A percentile compares a stretch with the other conserved stretches of the same genome.
phyloP scores from a whole-genome alignment of 2,113 vertebrate species.

The Bothrops jararaca region DNA sequence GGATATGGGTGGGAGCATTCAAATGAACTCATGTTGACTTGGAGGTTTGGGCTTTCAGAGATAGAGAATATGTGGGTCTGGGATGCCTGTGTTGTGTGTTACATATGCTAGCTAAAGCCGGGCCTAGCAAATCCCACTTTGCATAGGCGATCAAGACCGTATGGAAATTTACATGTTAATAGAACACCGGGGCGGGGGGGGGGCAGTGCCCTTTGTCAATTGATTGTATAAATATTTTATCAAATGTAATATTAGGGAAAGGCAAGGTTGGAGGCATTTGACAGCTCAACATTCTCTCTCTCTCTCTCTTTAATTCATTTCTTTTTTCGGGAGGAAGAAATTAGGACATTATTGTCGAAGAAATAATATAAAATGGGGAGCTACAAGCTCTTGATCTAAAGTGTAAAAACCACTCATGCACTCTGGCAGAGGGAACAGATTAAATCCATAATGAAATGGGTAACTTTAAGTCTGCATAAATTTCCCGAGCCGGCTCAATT shows the following conservation, averaged over 20 bases:
- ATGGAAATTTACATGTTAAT: constrained; percentile 80
- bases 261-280: constrained; percentile 67
- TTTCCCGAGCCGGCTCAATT: constrained; percentile 78
- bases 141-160: constrained; percentile 68
- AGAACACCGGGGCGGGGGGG: constrained; percentile 70
- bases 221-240: constrained; percentile 85
- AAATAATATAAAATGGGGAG: constrained; percentile 77
- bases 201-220: constrained; percentile 72
- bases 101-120: background rate
- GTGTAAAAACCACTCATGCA: constrained; percentile 74
- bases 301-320: background rate
- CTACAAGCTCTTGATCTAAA: constrained; percentile 77
- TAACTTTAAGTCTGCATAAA: constrained; percentile 93
- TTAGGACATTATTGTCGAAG: constrained; percentile 73
- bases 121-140: constrained; percentile 56
- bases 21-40: constrained; percentile 49
- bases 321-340: constrained; percentile 62
- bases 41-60: constrained; percentile 61
- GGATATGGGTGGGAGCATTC: background rate
- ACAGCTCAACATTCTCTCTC: constrained; percentile 29
- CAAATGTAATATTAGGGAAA: constrained; percentile 70
- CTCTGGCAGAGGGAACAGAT: constrained; percentile 80
- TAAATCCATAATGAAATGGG: constrained; percentile 95
- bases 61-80: constrained; percentile 37
- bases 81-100: background rate